Base-by-base conservation (phyloP, 2,888 invertebrate genomes). In the Erebia ligea region DNA sequence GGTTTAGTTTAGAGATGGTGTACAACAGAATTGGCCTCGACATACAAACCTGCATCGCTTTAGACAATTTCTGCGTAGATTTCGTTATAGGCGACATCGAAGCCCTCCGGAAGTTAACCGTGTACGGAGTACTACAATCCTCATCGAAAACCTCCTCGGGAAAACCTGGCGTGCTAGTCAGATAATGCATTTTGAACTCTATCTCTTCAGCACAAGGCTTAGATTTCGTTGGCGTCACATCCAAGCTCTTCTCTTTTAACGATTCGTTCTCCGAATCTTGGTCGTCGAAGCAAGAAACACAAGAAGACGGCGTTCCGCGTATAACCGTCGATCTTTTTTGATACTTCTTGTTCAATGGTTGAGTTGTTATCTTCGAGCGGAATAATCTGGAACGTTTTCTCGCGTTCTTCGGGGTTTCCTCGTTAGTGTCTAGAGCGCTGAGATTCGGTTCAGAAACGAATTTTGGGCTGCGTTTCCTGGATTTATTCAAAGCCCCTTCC, bases 61-160 rank as follows among this genome's bases (percentile, higher is more conserved):
- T 96, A 1, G 97, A 96, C 95, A 98, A 95, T 86, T 97, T 95
- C 86, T 97, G 97, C 25, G 98, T 96, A 0, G 97, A 97, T 79
- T 97, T 96, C 0, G 97, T 97, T 69, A 98, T 97, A 1, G 98
- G 98, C 15, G 97, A 97, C 97, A 98, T 97, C 54, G 97, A 97
- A 56, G 96, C 96, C 78, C 97, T 94, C 73, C 95, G 94, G 70
- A 94, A 91, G 75, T 89, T 90, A 4, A 86, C 83, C 6, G 88
- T 82, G 62, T 92, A 93, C 0, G 94, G 94, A 1, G 93, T 93
- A 2, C 81, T 74, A 67, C 88, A 89, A 6, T 89, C 87, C 15
- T 90, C 92, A 45, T 86, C 83, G 1, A 86, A 84, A 19, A 82
- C 78, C 2, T 79, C 81, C 54, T 90, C 91, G 0, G 87, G 76